phyloP scores from a whole-genome alignment of 2,888 invertebrate species.

The Campoletis raptor region DNA sequence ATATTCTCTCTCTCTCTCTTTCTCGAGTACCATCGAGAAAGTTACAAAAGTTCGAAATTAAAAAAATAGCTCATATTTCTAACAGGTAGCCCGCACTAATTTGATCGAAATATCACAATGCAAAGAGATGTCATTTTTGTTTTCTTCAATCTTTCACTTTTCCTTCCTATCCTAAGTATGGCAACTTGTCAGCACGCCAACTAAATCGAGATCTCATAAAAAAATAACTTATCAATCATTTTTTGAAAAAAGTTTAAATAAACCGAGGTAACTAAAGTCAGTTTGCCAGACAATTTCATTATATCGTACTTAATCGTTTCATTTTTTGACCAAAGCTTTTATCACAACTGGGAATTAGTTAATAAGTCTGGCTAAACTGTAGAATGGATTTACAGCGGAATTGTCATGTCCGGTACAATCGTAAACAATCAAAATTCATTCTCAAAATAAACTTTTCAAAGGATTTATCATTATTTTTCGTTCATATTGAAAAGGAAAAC shows the following conservation, averaged over 20 bases:
- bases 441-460: background rate
- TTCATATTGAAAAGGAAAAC: conserved; percentile 34
- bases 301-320: background rate
- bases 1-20: background rate
- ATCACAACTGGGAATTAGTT: background rate
- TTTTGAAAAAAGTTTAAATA: conserved; percentile 39
- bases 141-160: conserved; percentile 21
- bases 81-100: conserved; percentile 56
- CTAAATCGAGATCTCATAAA: conserved; percentile 76
- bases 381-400: background rate
- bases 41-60: conserved; percentile 14
- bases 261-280: conserved; percentile 58
- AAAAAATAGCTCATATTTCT: conserved; percentile 39
- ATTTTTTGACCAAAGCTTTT: background rate
- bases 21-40: conserved; percentile 16
- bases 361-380: background rate
- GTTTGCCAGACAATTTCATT: conserved; percentile 7
- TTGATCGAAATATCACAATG: conserved; percentile 78
- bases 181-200: conserved; percentile 77
- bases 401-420: background rate
- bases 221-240: conserved; percentile 78
- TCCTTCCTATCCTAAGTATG: conserved; percentile 70
- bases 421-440: background rate
- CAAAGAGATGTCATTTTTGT: conserved; percentile 59
- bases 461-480: conserved; percentile 4